phyloP scores from a whole-genome alignment of 1,140 invertebrate species.

The Tetramorium simillimum region DNA sequence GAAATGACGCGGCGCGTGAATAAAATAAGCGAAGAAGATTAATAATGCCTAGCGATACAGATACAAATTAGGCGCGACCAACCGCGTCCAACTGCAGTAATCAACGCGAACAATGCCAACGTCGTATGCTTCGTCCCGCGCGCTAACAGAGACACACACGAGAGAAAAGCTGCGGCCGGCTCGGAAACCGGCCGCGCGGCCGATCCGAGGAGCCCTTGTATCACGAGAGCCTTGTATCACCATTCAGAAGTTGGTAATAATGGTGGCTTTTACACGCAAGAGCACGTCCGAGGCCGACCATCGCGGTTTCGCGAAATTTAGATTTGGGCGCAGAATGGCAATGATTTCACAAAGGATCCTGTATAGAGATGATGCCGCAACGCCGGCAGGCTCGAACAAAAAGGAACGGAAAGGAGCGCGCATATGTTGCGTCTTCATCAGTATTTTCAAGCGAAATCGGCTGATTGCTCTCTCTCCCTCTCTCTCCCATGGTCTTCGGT shows the following conservation, averaged over 20 bases:
- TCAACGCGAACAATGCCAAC: slow-evolving; percentile 41
- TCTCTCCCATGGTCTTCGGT: neutral
- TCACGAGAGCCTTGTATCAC: slow-evolving; percentile 7
- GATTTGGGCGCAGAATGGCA: slow-evolving; percentile 21
- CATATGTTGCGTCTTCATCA: slow-evolving; percentile 26
- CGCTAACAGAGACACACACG: slow-evolving; percentile 42
- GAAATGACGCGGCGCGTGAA: slow-evolving; percentile 21
- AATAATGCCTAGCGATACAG: slow-evolving; percentile 14
- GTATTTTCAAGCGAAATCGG: neutral
- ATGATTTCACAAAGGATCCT: slow-evolving; percentile 35
- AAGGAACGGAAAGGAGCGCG: neutral
- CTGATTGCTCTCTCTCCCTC: too few species aligned
- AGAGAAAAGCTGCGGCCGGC: slow-evolving; percentile 23
- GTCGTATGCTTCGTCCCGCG: slow-evolving; percentile 11
- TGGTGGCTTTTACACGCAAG: slow-evolving; percentile 43
- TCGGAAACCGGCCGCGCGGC: slow-evolving; percentile 18
- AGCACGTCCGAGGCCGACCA: slow-evolving; percentile 32
- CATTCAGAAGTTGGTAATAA: slow-evolving; percentile 50
- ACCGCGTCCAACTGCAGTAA: slow-evolving; percentile 11
- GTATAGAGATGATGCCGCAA: neutral
- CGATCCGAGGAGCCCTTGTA: slow-evolving; percentile 3
- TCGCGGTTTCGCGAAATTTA: slow-evolving; percentile 45
- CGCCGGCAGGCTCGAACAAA: neutral
- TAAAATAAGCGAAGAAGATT: slow-evolving; percentile 1
- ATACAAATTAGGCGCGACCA: slow-evolving; percentile 13